phyloP scores from a whole-genome alignment of 2,888 invertebrate species.

The Nomada ferruginata region DNA sequence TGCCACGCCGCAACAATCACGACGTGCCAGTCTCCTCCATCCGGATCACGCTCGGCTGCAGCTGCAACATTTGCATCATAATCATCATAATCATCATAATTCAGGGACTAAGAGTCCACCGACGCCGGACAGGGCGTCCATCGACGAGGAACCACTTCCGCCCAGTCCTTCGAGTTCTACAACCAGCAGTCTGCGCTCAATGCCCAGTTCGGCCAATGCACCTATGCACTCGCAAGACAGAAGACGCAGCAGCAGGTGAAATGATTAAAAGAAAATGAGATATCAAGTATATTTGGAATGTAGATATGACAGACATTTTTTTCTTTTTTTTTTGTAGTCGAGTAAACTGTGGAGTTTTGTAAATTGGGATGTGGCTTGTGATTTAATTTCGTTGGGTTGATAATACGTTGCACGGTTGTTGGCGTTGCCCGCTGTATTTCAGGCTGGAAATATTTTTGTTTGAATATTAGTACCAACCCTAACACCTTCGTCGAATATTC shows the following conservation, averaged over 20 bases:
- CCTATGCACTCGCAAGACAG: conserved; percentile 80
- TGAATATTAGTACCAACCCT: no score
- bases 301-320: background rate
- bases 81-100: conserved; percentile 82
- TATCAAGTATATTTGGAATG: no score
- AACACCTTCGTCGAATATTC: no score
- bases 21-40: conserved; percentile 88
- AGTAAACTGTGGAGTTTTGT: no score
- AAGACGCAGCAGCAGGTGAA: conserved; percentile 81
- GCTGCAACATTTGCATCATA: conserved; percentile 83
- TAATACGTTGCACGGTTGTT: no score
- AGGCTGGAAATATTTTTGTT: no score
- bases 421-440: no score
- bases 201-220: conserved; percentile 81
- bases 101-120: conserved; percentile 78
- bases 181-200: conserved; percentile 81
- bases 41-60: conserved; percentile 90
- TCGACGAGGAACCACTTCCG: conserved; percentile 82
- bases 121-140: conserved; percentile 83
- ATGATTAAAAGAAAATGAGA: no score
- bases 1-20: conserved; percentile 81
- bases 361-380: no score
- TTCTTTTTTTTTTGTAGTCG: background rate
- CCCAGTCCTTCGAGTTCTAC: conserved; percentile 83
- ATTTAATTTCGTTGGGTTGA: no score